Percentiles rank a stretch among this genome's conserved stretches.
Evolutionary conservation across 1,140 invertebrate genomes (phyloP).

Genomic region (Ostrea edulis): DNA sequence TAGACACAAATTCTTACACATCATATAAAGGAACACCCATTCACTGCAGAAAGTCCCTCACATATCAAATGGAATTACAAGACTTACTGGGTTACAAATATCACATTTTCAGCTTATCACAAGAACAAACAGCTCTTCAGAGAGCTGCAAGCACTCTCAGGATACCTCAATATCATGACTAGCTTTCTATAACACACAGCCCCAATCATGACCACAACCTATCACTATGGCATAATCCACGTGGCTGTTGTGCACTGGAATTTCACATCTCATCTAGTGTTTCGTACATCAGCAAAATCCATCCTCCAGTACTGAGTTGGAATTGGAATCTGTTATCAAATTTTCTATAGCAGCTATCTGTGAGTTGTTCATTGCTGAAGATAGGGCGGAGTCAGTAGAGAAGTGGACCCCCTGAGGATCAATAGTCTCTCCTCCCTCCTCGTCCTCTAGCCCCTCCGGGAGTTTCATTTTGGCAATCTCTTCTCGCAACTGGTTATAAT

Average conservation of each 20-base stretch:
- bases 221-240: neutral
- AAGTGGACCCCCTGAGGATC: constrained; percentile 69
- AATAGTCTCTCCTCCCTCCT: constrained; percentile 61
- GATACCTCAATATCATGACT: neutral
- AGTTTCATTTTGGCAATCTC: constrained; percentile 89
- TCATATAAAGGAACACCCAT: neutral
- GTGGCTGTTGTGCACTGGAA: neutral
- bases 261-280: neutral
- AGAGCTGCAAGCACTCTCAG: constrained; percentile 10
- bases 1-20: neutral
- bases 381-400: constrained; percentile 60
- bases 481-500: constrained; percentile 89
- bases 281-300: constrained; percentile 1
- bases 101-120: constrained; percentile 18
- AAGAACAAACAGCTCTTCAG: neutral
- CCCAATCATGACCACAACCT: neutral
- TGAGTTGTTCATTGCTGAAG: constrained; percentile 38
- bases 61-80: neutral
- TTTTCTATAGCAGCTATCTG: constrained; percentile 33
- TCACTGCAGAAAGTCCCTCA: neutral
- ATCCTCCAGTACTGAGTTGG: constrained; percentile 48
- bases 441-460: constrained; percentile 83
- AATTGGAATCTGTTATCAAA: constrained; percentile 47
- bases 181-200: neutral
- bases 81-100: neutral